Conservation (phyloP, 2,888 invertebrate genomes). For the Pharmacophagus antenor region DNA sequence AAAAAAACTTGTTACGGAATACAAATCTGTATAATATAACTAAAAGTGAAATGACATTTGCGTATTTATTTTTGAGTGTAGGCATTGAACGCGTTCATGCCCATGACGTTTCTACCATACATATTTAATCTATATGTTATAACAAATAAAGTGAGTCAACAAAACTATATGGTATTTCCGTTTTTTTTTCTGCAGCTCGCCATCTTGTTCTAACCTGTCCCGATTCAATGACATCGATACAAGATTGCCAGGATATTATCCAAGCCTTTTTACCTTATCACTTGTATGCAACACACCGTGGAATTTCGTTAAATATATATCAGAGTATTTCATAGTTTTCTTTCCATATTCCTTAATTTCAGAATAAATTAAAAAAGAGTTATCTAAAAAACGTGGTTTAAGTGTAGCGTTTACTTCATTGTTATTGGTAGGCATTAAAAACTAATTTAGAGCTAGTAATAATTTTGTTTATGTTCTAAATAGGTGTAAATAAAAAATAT, state of each 20-base stretch:
- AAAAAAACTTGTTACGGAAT: not conserved
- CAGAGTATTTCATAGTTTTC: no score
- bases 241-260: conserved; percentile 10
- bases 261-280: conserved; percentile 8
- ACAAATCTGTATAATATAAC: not conserved
- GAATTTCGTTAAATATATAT: not conserved
- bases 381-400: no score
- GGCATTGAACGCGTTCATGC: conserved; percentile 17
- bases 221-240: conserved; percentile 14
- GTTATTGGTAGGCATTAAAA: no score
- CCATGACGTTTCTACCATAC: conserved; percentile 17
- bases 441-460: no score
- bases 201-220: conserved; percentile 24
- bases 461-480: no score
- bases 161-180: conserved; percentile 29
- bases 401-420: no score
- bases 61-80: conserved; percentile 7
- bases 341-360: no score
- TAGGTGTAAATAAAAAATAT: no score
- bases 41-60: not conserved
- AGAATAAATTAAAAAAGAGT: no score
- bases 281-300: not conserved
- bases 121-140: conserved; percentile 24
- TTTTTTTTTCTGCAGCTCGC: conserved; percentile 22
- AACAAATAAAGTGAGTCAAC: conserved; percentile 25